Evolutionary conservation across 1,140 invertebrate genomes (phyloP), one percentile per base, ranked within the genome.

Genomic region (Pogonognathellus flavescens): DNA sequence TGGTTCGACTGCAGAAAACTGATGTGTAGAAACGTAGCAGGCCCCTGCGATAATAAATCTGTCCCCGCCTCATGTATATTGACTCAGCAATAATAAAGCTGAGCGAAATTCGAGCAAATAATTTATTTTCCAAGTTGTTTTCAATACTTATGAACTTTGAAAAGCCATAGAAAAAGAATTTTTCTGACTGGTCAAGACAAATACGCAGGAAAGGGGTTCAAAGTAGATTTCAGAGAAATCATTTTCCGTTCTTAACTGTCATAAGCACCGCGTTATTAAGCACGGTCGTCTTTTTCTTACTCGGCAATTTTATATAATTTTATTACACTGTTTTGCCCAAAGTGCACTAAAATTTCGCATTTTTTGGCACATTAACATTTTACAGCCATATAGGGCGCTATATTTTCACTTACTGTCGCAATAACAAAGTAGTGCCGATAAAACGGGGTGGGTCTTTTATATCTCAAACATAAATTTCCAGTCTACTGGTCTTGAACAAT

Each of bases 201-300:
- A 76, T 76, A 76, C 31, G 31, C n/a, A 50, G n/a, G 70, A 76
- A 76, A n/a, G n/a, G 31, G 18, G 70, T 76, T 76, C 14, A 41
- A 49, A 16, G 11, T 13, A 4, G n/a, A 9, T 14, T n/a, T 57
- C 53, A 76, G 14, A 76, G 25, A 76, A 76, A 50, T 76, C 70
- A 76, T 76, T 76, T 76, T 49, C 16, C 31, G 16, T 76, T 49
- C 70, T 76, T 76, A 76, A 49, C 70, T 76, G 70, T 76, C 70
- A 50, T 76, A 41, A 76, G 31, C 70, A 76, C 31, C n/a, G 70
- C 41, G 66, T 41, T 72, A 41, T 72, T 49, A 62, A 72, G 31
- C 70, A 76, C 16, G 22, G 25, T 66, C 14, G 20, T 41, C 62
- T 14, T 66, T 66, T 66, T 66, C 20, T 76, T 76, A 76, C 16